These are phyloP conservation scores for Diceros bicornis DNA, from an alignment of 2,797 vertebrate genomes.

Conservation along the genomic window DNA sequence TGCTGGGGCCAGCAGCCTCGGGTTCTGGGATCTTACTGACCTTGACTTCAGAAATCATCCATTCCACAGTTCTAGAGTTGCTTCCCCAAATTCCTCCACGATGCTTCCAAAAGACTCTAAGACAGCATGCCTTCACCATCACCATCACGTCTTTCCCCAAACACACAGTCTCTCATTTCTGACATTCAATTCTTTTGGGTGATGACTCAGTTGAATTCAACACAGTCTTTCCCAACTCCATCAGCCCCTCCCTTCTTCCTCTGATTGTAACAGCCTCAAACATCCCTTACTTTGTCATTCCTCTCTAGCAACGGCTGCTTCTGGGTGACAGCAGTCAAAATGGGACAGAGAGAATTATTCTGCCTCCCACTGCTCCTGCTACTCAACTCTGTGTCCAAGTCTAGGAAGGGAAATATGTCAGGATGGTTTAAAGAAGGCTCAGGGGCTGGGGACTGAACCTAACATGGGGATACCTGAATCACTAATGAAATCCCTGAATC, in stretches of 20 bases:
- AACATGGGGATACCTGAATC: background rate
- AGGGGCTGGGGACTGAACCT: background rate
- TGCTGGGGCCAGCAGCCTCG: background rate
- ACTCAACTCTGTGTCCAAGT: background rate
- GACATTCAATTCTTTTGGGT: background rate
- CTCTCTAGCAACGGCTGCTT: background rate
- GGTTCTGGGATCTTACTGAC: background rate
- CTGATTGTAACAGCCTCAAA: background rate
- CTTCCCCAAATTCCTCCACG: background rate
- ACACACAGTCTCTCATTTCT: background rate
- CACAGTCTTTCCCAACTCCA: background rate
- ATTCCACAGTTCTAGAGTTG: background rate
- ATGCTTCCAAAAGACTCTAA: background rate
- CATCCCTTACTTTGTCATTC: background rate
- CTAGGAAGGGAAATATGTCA: background rate
- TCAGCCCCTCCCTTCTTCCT: slow-evolving; percentile 28
- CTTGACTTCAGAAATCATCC: background rate
- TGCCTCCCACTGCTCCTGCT: background rate
- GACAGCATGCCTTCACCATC: background rate
- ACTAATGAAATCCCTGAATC: background rate
- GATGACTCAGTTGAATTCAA: slow-evolving; percentile 8
- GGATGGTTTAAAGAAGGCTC: background rate
- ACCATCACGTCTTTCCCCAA: background rate
- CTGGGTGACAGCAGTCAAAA: background rate
- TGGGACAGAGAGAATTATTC: background rate